Evolutionary conservation across 2,113 vertebrate genomes (phyloP).

Genomic region (Tringa solitaria): DNA sequence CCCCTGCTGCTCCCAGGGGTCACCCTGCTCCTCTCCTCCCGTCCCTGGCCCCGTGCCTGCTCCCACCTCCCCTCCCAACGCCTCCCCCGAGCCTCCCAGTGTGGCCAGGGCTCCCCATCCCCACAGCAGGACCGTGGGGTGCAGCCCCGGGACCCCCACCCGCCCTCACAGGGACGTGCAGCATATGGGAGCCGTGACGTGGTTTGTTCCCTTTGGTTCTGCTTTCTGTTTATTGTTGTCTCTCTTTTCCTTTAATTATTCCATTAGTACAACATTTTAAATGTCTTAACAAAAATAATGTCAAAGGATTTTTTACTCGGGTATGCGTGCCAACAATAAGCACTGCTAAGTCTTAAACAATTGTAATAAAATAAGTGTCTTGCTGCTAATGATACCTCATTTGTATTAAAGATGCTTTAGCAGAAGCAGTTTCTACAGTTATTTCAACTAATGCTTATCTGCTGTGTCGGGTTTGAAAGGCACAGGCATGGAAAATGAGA

Average conservation of each 20-base stretch:
- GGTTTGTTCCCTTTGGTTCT: not conserved
- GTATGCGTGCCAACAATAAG: not conserved
- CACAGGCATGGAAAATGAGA: not conserved
- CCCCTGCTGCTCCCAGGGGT: not conserved
- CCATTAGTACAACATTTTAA: not conserved
- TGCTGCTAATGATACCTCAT: not conserved
- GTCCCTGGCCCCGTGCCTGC: rapidly evolving
- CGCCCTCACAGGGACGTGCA: rapidly evolving
- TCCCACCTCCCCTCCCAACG: not conserved
- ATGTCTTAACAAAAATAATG: not conserved
- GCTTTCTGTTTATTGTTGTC: not conserved
- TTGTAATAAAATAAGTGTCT: not conserved
- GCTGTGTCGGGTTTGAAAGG: not conserved
- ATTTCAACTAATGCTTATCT: not conserved
- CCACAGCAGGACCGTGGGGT: not conserved
- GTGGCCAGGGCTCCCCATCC: not conserved
- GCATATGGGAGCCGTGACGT: rapidly evolving
- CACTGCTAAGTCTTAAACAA: not conserved
- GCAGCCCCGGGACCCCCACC: not conserved
- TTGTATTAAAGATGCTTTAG: not conserved
- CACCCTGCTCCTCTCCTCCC: not conserved
- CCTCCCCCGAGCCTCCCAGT: rapidly evolving
- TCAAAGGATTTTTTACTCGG: not conserved
- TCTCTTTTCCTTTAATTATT: not conserved
- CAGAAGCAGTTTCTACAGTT: not conserved